Evolutionary conservation across 2,113 vertebrate species (phyloP), one percentile per base, ranked within the genome.

Genomic region (Crotalus helleri): DNA sequence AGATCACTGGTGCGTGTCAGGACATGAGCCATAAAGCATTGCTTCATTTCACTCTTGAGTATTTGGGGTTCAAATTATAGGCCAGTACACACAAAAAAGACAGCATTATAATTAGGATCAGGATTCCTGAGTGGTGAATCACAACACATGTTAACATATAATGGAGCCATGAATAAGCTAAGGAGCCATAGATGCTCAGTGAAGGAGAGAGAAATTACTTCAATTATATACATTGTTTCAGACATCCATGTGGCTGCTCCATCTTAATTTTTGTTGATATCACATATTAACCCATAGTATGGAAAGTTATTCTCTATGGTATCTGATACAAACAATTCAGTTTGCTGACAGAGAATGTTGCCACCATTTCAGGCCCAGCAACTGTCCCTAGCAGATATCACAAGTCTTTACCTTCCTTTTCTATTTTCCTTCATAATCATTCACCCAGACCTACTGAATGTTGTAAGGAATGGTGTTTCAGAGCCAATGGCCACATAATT

Each of bases 31-130:
- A 91, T 93, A 91, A 95, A 95, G 55, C 64, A 53, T 88, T 85
- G 94, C 95, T 86, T 96, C 94, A 93, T 94, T 96, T 94, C 94
- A 93, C 94, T 86, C 91, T 92, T 91, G 94, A 95, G 94, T 91
- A 91, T 95, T 95, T 94, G 89, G 94, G 96, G 94, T 95, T 97
- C 93, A 96, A 96, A 97, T 97, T 93, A 93, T 54, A 96, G 93
- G 91, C 88, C 93, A 94, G 88, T 89, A 90, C 90, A 81, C 6
- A 88, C 33, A 90, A 24, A 64, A 92, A 33, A 95, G 93, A 94
- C 54, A 94, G 89, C 95, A 91, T 91, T 94, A 91, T 58, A 95
- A 95, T 95, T 92, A 96, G 91, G 6, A 89, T 13, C 55, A 49
- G 29, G 92, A 90, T 58, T 94, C 85, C 24, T 0, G 46, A 91